phyloP scores from a whole-genome alignment of 2,797 vertebrate species.

The Acanthiza pusilla region DNA sequence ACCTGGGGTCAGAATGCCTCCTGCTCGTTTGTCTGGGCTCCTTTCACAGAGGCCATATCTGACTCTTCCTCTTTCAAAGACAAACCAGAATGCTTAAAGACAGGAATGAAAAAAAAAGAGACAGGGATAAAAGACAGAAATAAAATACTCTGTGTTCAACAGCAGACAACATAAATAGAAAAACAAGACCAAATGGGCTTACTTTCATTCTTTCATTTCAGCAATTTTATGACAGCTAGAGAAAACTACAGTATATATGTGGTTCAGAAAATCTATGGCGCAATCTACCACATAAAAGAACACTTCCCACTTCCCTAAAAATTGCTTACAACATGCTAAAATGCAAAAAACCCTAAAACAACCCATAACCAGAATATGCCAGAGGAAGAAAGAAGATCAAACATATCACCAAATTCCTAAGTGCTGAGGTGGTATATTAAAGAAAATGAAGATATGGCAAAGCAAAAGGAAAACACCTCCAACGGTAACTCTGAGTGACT shows the following conservation, averaged over 20 bases:
- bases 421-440: neutral
- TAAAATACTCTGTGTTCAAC: neutral
- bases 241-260: neutral
- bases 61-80: neutral
- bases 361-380: neutral
- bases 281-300: neutral
- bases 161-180: neutral
- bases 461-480: neutral
- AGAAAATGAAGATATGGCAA: neutral
- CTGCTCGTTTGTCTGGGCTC: neutral
- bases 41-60: neutral
- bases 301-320: rapidly evolving
- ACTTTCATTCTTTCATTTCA: neutral
- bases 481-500: neutral
- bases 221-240: neutral
- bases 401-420: neutral
- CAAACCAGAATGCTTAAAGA: neutral
- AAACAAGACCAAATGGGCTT: neutral
- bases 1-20: neutral
- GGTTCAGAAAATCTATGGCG: neutral
- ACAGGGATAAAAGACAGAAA: neutral
- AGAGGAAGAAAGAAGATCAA: neutral
- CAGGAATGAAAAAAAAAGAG: neutral
- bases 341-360: rapidly evolving
- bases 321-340: neutral